Base-by-base conservation (phyloP, 1,140 invertebrate genomes). In the Calephelis nemesis region DNA sequence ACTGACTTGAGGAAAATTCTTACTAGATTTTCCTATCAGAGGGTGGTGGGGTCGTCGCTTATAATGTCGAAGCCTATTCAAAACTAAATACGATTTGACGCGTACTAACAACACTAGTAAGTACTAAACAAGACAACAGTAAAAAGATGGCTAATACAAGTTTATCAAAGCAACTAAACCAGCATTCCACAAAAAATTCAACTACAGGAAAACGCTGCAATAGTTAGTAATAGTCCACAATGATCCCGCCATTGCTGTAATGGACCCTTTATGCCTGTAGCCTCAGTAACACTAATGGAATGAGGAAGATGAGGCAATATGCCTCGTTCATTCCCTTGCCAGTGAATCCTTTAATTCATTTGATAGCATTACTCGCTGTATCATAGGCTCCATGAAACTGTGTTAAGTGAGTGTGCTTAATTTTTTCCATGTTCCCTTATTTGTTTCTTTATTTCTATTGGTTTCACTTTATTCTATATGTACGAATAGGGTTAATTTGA, bases 201-300 rank as follows among this genome's bases (percentile, higher is more conserved):
- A 60, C 54, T 40, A 60, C 39, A 60, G 54, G 12, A 60, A 60
- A 60, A 60, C 9, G n/a, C 58, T 2, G 58, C 39, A 60, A 60
- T 60, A 58, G 52, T 30, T 58, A 15, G 52, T 58, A 58, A 58
- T 58, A 60, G 58, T 60, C 58, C 12, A 39, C 58, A 40, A 60
- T 60, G 58, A 60, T 60, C n/a, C 58, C 30, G 58, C 39, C 58
- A 60, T 60, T 60, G 58, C 58, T 60, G 58, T 60, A 60, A 60
- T 60, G 58, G 58, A 39, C 58, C 58, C 58, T 60, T 60, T 60
- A 60, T 60, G 58, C 19, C 54, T 58, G 19, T 19, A 39, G 54
- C 54, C 30, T 58, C 54, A 58, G 54, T 39, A 58, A 58, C 54
- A 58, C 54, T 58, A 58, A 58, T 58, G 54, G 54, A 58, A 58